Evolutionary conservation across 2,113 vertebrate genomes (phyloP), one percentile per base, ranked within the genome.

Genomic region (Lynx canadensis): DNA sequence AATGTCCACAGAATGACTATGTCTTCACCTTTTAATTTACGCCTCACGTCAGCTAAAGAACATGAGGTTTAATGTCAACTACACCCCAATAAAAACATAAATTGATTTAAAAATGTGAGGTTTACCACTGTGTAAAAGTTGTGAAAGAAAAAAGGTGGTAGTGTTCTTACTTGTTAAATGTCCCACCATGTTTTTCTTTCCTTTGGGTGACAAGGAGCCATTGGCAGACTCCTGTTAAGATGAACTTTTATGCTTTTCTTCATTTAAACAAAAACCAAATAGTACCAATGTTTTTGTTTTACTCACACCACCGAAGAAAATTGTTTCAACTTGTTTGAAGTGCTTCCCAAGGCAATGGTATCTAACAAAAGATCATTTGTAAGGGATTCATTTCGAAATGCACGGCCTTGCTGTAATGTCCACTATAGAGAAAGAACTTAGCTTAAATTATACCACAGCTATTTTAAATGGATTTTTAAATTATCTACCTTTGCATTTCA

Each of bases 391-490:
- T 98, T 98, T 98, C 91, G 89, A 97, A 98, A 91, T 97, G 98
- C 98, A 97, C 95, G 94, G 89, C 80, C 85, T 98, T 27, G 0
- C 97, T 97, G 10, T 98, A 98, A 94, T 97, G 98, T 98, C 98
- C 65, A 12, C 98, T 98, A 98, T 91, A 98, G 98, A 97, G 97
- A 97, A 94, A 95, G 98, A 96, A 80, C 97, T 96, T 97, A 93
- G 66, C 98, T 98, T 97, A 97, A 98, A 98, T 97, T 63, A 13
- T 65, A 97, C 97, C 45, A 97, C 98, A 98, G 97, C 94, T 98
- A 98, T 98, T 98, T 98, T 94, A 98, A 98, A 99, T 99, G 99
- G 99, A 98, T 99, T 99, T 99, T 98, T 98, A 99, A 99, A 99
- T 99, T 98, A 98, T 98, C 99, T 99, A 98, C 98, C 99, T 99